Percentiles rank a stretch among this genome's conserved stretches.
These are phyloP conservation scores for Polydrusus tereticollis DNA, from an alignment of 2,888 invertebrate genomes.

Conservation along the genomic window DNA sequence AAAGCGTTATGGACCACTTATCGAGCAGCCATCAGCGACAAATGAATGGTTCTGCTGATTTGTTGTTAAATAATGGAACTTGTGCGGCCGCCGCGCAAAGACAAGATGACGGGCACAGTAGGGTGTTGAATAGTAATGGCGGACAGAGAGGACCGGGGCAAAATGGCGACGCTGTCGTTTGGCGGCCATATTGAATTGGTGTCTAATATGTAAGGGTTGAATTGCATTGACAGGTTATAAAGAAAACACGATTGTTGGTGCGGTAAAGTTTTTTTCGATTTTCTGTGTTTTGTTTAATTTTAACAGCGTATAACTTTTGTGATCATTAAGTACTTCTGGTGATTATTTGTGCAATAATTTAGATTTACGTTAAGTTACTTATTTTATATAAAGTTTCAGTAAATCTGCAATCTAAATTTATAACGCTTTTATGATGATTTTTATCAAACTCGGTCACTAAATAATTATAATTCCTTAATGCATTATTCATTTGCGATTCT, in stretches of 20 bases:
- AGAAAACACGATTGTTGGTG: not conserved
- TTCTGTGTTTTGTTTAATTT: not conserved
- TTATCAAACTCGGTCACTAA: too few species aligned
- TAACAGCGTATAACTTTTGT: conserved; percentile 3
- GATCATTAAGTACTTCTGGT: conserved; percentile 1
- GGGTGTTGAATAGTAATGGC: conserved; percentile 64
- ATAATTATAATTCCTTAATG: conserved; percentile 10
- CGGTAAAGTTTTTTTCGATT: not conserved
- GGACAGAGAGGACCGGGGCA: conserved; percentile 74
- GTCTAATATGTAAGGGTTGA: not conserved
- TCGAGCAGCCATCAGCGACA: conserved; percentile 69
- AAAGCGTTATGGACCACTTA: conserved; percentile 83
- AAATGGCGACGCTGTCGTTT: conserved; percentile 77
- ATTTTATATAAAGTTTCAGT: too few species aligned
- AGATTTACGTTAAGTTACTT: not conserved
- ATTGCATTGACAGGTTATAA: not conserved
- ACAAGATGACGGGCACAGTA: conserved; percentile 68
- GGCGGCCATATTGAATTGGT: conserved; percentile 78
- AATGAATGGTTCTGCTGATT: conserved; percentile 65
- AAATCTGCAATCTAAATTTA: too few species aligned
- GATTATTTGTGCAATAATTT: conserved; percentile 37
- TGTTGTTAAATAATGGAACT: conserved; percentile 72
- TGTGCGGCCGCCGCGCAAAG: conserved; percentile 74
- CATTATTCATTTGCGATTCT: conserved; percentile 2
- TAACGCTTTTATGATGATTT: too few species aligned